These are phyloP conservation scores for Aythya fuligula DNA, from an alignment of 2,797 vertebrate genomes.

Conservation along the genomic window DNA sequence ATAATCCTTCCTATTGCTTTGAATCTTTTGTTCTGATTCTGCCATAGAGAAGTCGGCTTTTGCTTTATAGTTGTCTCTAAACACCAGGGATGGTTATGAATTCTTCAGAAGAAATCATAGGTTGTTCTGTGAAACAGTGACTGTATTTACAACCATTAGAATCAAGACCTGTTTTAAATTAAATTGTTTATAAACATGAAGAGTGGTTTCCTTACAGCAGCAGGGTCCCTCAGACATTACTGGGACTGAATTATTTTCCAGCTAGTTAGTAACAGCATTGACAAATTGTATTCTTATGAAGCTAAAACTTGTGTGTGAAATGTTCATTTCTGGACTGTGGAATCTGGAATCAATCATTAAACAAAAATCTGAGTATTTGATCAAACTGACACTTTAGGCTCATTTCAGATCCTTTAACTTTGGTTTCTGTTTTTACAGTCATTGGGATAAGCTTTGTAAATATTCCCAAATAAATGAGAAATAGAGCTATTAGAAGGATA, in stretches of 20 bases:
- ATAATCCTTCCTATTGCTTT: neutral
- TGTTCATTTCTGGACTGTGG: neutral
- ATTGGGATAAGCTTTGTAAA: neutral
- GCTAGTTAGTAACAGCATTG: neutral
- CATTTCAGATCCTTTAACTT: neutral
- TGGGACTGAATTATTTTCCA: neutral
- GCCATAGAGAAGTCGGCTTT: neutral
- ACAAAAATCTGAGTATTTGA: neutral
- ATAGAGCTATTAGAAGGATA: neutral
- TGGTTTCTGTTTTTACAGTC: neutral
- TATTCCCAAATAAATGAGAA: constrained; percentile 3
- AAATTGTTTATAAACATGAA: neutral
- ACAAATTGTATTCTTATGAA: neutral
- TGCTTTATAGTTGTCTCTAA: neutral
- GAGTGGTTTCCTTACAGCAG: neutral
- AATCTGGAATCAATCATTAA: neutral
- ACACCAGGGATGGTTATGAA: neutral
- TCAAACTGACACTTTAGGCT: neutral
- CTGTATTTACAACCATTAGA: neutral
- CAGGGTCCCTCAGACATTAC: neutral
- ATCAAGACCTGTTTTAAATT: neutral
- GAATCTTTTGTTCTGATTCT: neutral
- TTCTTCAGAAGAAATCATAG: neutral
- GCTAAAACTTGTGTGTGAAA: neutral
- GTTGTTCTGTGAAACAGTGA: neutral